These are phyloP conservation scores for Xestia rhomboidea DNA, from an alignment of 2,888 invertebrate species.

Conservation along the genomic window DNA sequence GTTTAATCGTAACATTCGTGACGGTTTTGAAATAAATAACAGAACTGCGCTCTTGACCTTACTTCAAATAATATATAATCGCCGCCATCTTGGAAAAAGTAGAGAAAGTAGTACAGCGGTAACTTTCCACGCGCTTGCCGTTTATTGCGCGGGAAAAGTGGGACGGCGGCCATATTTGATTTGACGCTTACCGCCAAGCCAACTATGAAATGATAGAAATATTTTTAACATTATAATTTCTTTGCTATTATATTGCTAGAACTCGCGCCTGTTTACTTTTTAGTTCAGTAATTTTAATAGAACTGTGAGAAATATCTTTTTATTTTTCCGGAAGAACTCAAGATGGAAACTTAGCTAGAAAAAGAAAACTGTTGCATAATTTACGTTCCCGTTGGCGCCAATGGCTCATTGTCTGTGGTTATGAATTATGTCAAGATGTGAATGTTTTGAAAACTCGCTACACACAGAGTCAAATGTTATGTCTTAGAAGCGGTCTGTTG, in stretches of 20 bases:
- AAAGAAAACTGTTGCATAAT: constrained; percentile 65
- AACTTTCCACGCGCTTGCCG: constrained; percentile 89
- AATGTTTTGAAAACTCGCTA: constrained; percentile 83
- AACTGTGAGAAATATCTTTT: constrained; percentile 20
- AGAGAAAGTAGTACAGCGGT: constrained; percentile 90
- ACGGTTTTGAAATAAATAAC: constrained; percentile 67
- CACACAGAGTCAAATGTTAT: constrained; percentile 75
- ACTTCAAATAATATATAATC: constrained; percentile 79
- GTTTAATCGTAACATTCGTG: constrained; percentile 50
- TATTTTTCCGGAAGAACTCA: constrained; percentile 53
- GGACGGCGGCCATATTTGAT: constrained; percentile 88
- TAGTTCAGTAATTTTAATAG: constrained; percentile 8
- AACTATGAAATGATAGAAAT: constrained; percentile 69
- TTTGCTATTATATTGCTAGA: constrained; percentile 12
- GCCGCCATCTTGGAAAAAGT: constrained; percentile 90
- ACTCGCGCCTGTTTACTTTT: constrained; percentile 20
- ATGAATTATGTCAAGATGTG: constrained; percentile 79
- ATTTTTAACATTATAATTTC: constrained; percentile 44
- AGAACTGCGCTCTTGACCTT: constrained; percentile 83
- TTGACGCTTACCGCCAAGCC: constrained; percentile 81
- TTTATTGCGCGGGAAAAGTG: constrained; percentile 89
- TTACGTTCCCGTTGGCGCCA: constrained; percentile 79
- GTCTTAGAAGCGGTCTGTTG: constrained; percentile 70
- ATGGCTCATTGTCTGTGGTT: constrained; percentile 78
- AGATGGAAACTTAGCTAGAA: constrained; percentile 57